These are phyloP conservation scores for Brachionus koreanus DNA, from an alignment of 1,140 invertebrate species.

Conservation along the genomic window DNA sequence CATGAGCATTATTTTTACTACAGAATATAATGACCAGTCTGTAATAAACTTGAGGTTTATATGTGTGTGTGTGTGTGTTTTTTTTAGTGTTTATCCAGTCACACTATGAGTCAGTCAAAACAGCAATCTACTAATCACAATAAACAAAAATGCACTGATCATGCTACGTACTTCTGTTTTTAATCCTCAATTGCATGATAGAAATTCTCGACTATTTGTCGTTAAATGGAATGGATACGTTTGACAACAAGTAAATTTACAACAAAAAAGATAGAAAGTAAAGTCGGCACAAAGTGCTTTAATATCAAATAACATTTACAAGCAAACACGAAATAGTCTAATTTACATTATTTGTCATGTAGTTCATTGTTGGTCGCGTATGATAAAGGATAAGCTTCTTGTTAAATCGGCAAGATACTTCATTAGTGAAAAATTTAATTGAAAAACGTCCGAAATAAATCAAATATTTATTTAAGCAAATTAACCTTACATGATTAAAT, in stretches of 20 bases:
- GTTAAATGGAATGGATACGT: neutral
- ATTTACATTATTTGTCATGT: slow-evolving; percentile 9
- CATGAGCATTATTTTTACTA: neutral
- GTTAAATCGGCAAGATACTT: neutral
- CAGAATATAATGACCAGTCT: neutral
- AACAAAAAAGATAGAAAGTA: neutral
- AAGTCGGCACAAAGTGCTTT: neutral
- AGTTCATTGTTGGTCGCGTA: neutral
- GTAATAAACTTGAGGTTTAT: neutral
- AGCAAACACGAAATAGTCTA: slow-evolving; percentile 6
- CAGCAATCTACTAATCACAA: neutral
- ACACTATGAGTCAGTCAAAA: neutral
- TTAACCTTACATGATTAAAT: slow-evolving; percentile 9
- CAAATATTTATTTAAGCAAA: slow-evolving; percentile 5
- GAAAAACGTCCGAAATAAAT: neutral
- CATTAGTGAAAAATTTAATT: neutral
- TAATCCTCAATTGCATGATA: neutral
- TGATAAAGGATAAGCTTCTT: neutral
- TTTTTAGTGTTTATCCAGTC: neutral
- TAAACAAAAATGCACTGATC: neutral
- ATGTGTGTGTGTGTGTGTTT: too few relatives aligned
- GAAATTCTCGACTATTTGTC: neutral
- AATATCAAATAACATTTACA: neutral
- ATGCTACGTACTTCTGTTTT: neutral
- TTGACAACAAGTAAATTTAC: neutral